These are phyloP conservation scores for Varecia variegata DNA, from an alignment of 2,797 vertebrate genomes.

Conservation along the genomic window DNA sequence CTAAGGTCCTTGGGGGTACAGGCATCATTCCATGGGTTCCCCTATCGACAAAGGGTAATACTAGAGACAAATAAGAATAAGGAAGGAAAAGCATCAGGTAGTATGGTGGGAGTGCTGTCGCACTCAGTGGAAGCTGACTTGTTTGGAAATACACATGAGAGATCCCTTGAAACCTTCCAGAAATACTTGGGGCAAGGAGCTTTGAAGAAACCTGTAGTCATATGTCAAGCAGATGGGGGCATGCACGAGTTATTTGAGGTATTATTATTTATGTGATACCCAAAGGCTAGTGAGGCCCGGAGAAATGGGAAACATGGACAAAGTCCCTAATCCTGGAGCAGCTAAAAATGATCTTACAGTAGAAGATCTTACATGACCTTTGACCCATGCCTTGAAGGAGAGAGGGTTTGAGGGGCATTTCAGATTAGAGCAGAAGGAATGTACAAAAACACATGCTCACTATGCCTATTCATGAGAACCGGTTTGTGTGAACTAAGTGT, in stretches of 20 bases:
- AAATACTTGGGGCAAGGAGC: background rate
- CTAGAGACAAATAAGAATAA: constrained; percentile 8
- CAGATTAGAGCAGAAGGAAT: background rate
- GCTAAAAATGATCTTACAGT: background rate
- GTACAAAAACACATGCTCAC: background rate
- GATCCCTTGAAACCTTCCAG: background rate
- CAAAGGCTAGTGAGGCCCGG: background rate
- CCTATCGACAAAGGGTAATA: background rate
- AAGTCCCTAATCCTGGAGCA: background rate
- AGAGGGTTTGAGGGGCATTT: background rate
- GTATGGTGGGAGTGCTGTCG: background rate
- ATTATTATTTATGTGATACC: background rate
- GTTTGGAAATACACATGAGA: background rate
- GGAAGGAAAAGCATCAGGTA: background rate
- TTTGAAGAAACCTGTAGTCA: constrained; percentile 9
- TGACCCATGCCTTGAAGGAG: background rate
- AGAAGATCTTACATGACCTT: background rate
- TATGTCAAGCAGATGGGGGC: background rate
- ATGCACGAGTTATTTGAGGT: background rate
- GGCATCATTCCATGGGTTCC: background rate
- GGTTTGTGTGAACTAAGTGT: background rate
- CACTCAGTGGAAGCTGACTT: background rate
- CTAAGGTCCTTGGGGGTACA: background rate
- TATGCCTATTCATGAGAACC: background rate
- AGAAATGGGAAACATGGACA: background rate